These are phyloP conservation scores for Lonchura striata DNA, from an alignment of 2,113 vertebrate species.

Conservation along the genomic window DNA sequence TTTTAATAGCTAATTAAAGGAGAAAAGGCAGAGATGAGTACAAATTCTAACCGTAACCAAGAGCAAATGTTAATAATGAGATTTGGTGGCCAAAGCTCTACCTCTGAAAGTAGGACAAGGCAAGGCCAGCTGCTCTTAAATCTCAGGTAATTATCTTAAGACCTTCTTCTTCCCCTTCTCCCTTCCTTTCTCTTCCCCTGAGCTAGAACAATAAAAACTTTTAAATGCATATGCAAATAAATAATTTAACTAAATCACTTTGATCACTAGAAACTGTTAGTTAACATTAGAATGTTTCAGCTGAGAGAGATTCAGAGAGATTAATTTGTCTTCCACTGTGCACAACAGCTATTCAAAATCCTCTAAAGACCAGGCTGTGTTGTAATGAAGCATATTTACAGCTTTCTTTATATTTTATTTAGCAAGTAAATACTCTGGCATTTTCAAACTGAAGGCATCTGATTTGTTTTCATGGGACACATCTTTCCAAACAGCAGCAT, in stretches of 20 bases:
- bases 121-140: slow-evolving; percentile 10
- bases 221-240: slow-evolving; percentile 66
- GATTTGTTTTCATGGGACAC: slow-evolving; percentile 13
- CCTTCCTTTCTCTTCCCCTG: not conserved
- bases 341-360: slow-evolving; percentile 54
- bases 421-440: slow-evolving; percentile 36
- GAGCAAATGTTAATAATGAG: not conserved
- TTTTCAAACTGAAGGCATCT: slow-evolving; percentile 27
- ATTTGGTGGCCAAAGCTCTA: not conserved
- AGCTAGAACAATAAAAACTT: slow-evolving; percentile 56
- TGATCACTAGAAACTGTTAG: slow-evolving; percentile 58
- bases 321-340: slow-evolving; percentile 62
- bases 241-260: slow-evolving; percentile 70
- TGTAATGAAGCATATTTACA: slow-evolving; percentile 67
- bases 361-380: slow-evolving; percentile 34
- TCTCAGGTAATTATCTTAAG: slow-evolving; percentile 42
- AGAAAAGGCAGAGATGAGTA: not conserved
- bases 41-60: not conserved
- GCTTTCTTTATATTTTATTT: slow-evolving; percentile 52
- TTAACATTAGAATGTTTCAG: slow-evolving; percentile 70
- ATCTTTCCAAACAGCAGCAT: not conserved
- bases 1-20: not conserved
- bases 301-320: slow-evolving; percentile 56
- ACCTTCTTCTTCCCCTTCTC: not conserved
- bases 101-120: not conserved